Conservation (phyloP, 2,888 invertebrate genomes). For the Calliscelio sp. region DNA sequence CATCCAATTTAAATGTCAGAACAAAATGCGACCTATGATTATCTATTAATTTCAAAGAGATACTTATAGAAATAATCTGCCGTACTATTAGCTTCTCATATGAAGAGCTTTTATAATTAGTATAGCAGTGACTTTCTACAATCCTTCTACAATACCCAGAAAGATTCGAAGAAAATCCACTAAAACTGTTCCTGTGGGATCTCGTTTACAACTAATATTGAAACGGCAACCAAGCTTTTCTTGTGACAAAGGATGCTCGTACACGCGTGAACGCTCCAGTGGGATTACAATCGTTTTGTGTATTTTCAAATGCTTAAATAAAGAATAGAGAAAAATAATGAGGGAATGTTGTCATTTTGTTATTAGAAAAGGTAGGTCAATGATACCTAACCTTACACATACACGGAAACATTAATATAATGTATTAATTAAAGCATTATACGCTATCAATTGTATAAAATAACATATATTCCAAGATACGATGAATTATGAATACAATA, state of each 20-base stretch:
- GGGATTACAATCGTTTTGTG: slow-evolving; percentile 75
- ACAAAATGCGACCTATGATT: too few relatives aligned
- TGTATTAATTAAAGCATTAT: too few relatives aligned
- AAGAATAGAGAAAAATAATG: slow-evolving; percentile 20
- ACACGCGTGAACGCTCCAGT: slow-evolving; percentile 72
- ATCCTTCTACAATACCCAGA: slow-evolving; percentile 52
- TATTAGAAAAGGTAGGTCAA: not conserved
- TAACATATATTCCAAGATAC: too few relatives aligned
- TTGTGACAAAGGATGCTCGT: slow-evolving; percentile 57
- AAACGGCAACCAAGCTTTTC: slow-evolving; percentile 72
- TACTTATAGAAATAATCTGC: slow-evolving; percentile 21
- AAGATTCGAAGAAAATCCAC: slow-evolving; percentile 52
- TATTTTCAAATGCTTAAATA: slow-evolving; percentile 74
- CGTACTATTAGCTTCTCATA: slow-evolving; percentile 24
- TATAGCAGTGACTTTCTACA: slow-evolving; percentile 8
- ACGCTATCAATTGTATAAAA: too few relatives aligned
- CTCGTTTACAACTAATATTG: slow-evolving; percentile 75
- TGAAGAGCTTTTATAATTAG: slow-evolving; percentile 32
- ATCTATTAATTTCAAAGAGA: too few relatives aligned
- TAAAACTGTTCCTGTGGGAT: slow-evolving; percentile 63
- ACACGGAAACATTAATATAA: not conserved
- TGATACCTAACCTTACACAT: not conserved
- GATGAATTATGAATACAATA: too few relatives aligned
- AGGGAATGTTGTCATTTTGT: slow-evolving; percentile 24
- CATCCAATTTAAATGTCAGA: too few relatives aligned